These are phyloP conservation scores for Lasioglossum albipes DNA, from an alignment of 1,140 invertebrate species.

Conservation along the genomic window DNA sequence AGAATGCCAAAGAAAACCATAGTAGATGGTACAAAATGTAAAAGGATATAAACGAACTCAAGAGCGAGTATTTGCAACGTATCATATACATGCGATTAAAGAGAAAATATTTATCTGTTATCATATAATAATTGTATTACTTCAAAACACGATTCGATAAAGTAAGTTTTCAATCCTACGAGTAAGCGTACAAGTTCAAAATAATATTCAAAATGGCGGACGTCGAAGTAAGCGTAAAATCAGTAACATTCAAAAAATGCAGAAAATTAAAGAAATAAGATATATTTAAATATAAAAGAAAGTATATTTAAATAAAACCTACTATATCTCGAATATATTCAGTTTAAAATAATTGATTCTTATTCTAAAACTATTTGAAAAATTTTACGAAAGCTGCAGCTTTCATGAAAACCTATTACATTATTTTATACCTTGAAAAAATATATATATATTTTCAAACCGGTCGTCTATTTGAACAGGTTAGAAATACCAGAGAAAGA, in stretches of 20 bases:
- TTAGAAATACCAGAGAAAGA: too few species aligned
- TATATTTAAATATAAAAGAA: neutral
- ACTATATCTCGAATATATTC: neutral
- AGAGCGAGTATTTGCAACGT: neutral
- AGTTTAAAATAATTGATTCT: neutral
- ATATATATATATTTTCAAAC: too few species aligned
- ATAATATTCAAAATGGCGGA: constrained; percentile 1
- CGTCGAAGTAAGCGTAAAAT: neutral
- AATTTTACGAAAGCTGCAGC: neutral
- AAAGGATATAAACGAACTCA: neutral
- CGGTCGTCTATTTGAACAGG: neutral
- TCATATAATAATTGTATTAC: neutral
- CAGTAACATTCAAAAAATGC: neutral
- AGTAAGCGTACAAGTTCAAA: neutral
- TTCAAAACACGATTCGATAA: neutral
- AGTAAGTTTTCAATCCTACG: neutral
- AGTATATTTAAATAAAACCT: neutral
- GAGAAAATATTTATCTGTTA: neutral
- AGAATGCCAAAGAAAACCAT: constrained; percentile 6
- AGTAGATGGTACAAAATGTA: neutral
- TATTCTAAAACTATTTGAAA: neutral
- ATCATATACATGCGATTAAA: neutral
- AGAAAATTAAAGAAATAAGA: neutral
- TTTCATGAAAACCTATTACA: too few species aligned
- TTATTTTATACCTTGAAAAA: too few species aligned